Percentiles rank a stretch among this genome's conserved stretches.
Conservation (phyloP, 2,113 vertebrate genomes). For the Camelus dromedarius region DNA sequence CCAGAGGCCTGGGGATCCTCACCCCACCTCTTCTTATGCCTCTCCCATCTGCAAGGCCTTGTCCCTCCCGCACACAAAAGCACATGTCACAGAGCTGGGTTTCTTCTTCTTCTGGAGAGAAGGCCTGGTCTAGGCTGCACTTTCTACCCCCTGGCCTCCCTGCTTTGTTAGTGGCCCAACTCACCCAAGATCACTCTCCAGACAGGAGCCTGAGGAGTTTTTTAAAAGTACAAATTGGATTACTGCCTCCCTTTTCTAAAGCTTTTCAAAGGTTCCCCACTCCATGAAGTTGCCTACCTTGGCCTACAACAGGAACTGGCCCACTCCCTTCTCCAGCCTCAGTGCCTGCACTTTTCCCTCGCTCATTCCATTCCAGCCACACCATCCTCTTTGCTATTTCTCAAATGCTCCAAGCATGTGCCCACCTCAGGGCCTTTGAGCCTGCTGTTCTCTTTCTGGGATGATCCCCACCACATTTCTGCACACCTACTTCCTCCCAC, state of each 20-base stretch:
- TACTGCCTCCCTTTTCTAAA: conserved; percentile 8
- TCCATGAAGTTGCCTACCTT: background rate
- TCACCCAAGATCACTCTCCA: background rate
- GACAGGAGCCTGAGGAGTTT: conserved; percentile 6
- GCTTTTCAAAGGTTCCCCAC: background rate
- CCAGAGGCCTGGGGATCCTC: background rate
- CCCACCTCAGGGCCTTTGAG: background rate
- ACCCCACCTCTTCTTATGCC: background rate
- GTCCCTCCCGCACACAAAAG: background rate
- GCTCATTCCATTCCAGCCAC: background rate
- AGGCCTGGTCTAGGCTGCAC: background rate
- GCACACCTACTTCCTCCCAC: background rate
- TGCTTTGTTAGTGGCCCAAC: background rate
- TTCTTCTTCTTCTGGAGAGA: background rate
- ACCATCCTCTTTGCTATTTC: background rate
- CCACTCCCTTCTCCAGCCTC: background rate
- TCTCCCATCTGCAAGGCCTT: background rate
- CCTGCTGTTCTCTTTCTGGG: background rate
- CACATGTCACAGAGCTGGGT: background rate
- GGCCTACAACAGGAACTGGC: background rate
- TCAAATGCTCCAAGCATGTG: background rate
- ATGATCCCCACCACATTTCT: background rate
- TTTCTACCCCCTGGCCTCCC: background rate
- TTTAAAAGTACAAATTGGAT: background rate
- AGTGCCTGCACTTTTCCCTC: background rate